phyloP scores from a whole-genome alignment of 2,888 invertebrate species.

The Apamea epomidion region DNA sequence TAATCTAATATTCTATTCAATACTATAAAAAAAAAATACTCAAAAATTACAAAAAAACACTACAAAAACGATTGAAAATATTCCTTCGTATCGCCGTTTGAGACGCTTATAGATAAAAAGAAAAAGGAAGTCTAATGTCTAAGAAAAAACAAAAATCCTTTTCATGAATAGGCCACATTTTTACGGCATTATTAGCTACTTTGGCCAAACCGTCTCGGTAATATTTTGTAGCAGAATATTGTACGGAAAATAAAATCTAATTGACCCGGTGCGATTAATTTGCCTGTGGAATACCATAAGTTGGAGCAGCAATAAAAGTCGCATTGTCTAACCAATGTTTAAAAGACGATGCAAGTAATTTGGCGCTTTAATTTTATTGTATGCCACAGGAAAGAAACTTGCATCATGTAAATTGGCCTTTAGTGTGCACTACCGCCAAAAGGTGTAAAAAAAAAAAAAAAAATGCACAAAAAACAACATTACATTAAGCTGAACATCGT shows the following conservation, averaged over 20 bases:
- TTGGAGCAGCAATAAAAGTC: neutral
- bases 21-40: neutral
- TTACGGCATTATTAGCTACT: neutral
- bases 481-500: constrained; percentile 66
- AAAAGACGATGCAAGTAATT: neutral
- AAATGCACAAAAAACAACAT: constrained; percentile 45
- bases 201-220: neutral
- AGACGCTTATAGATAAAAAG: neutral
- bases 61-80: neutral
- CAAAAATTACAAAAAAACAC: constrained; percentile 3
- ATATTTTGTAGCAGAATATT: neutral
- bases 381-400: too few relatives aligned
- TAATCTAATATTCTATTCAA: constrained; percentile 7
- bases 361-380: neutral
- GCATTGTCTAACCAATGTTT: neutral
- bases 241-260: neutral
- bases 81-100: neutral
- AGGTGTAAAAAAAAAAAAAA: constrained; percentile 16
- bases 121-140: neutral
- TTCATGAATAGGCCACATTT: neutral
- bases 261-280: neutral
- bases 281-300: neutral
- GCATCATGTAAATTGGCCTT: neutral
- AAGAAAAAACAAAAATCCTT: neutral
- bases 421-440: neutral